These are phyloP conservation scores for Lineus longissimus DNA, from an alignment of 1,140 invertebrate species.

Conservation along the genomic window DNA sequence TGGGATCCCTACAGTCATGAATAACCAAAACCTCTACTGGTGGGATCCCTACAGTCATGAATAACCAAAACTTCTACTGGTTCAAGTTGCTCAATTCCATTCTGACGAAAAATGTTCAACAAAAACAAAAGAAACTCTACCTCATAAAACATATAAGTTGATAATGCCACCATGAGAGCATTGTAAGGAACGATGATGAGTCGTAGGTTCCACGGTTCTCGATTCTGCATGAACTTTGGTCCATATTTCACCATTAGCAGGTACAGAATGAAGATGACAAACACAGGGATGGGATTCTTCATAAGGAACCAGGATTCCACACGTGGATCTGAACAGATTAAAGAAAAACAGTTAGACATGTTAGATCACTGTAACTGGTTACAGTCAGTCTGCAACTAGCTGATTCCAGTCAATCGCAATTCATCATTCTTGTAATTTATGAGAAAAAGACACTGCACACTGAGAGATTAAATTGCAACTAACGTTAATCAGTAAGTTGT, in stretches of 20 bases:
- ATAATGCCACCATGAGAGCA: constrained; percentile 74
- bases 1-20: neutral
- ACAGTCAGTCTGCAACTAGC: too few relatives aligned
- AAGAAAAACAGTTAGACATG: too few relatives aligned
- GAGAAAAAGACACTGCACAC: too few relatives aligned
- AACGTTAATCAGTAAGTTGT: too few relatives aligned
- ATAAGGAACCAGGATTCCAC: constrained; percentile 86
- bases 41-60: neutral
- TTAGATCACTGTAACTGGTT: too few relatives aligned
- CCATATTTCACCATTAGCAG: constrained; percentile 70
- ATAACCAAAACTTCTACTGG: too few relatives aligned
- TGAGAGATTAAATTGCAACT: too few relatives aligned
- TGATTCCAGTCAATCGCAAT: too few relatives aligned
- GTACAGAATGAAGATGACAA: constrained; percentile 75
- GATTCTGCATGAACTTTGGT: constrained; percentile 75
- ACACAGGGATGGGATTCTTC: constrained; percentile 79
- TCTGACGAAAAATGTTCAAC: too few relatives aligned
- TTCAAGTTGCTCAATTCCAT: too few relatives aligned
- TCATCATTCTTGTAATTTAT: too few relatives aligned
- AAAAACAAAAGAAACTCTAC: too few relatives aligned
- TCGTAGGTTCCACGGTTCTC: constrained; percentile 71
- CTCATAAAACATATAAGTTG: constrained; percentile 77
- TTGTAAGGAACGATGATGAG: constrained; percentile 80
- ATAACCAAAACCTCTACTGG: neutral
- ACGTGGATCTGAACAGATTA: constrained; percentile 52